A percentile compares a stretch with the other conserved stretches of the same genome.
phyloP scores from a whole-genome alignment of 2,113 vertebrate genomes.

The Cephalophus harveyi region DNA sequence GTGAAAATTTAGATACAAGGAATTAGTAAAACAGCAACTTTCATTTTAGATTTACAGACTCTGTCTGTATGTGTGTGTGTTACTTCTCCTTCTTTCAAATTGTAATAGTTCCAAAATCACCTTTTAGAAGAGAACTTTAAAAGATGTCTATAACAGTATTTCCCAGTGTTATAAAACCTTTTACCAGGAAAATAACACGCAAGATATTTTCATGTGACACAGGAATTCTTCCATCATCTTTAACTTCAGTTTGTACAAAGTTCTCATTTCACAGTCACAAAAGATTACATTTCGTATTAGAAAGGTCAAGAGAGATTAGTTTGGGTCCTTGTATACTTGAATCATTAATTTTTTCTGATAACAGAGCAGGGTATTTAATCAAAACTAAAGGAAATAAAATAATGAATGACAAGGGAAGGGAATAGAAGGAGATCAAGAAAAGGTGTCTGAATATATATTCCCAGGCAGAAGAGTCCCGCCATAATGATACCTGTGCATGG shows the following conservation, averaged over 20 bases:
- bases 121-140: not conserved
- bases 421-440: not conserved
- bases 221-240: constrained; percentile 35
- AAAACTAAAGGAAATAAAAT: constrained; percentile 49
- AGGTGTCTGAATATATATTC: not conserved
- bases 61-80: not conserved
- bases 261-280: not conserved
- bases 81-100: not conserved
- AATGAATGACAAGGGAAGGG: not conserved
- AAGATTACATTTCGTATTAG: constrained; percentile 40
- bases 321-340: constrained; percentile 39
- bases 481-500: fast-evolving
- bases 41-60: constrained; percentile 7
- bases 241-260: constrained; percentile 29
- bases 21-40: constrained; percentile 46
- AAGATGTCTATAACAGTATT: not conserved
- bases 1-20: constrained; percentile 13
- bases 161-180: not conserved
- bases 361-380: constrained; percentile 36
- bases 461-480: fast-evolving
- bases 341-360: constrained; percentile 48
- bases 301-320: constrained; percentile 65
- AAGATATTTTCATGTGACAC: not conserved
- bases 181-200: not conserved
- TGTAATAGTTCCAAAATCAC: not conserved